Base-by-base conservation (phyloP, 2,113 vertebrate species). In the Lepus americanus region DNA sequence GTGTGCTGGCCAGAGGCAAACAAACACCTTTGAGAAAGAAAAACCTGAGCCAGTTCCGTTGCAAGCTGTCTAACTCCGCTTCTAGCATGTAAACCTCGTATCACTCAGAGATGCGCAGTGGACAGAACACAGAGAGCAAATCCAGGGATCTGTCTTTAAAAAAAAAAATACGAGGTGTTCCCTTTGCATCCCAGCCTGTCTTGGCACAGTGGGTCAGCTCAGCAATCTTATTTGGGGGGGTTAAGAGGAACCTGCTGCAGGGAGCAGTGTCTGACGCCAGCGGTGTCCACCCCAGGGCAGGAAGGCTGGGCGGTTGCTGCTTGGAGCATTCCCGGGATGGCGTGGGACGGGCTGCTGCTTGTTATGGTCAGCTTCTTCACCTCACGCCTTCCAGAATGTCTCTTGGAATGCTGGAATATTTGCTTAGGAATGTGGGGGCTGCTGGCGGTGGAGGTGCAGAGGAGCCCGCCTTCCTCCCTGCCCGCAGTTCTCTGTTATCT, bases 321-420 rank as follows among this genome's bases (percentile, higher is more conserved):
- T 90, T 49, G n/a, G 49, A 87, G 33, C 76, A 39, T 51, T 22
- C 76, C 83, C 14, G 44, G 90, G 93, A 82, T 72, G 86, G 69
- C 39, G 19, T 93, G 81, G 93, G 91, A n/a, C 51, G 94, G 79
- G 27, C 67, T 89, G 81, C 81, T 89, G 9, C 92, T 27, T 92
- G 94, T 89, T 85, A 95, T 55, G 33, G 80, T 72, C 73, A 0
- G 0, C 67, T 95, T 94, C 36, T 20, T 96, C 96, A 87, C 90
- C 96, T 96, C 63, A 22, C 80, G 88, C 94, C 95, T 14, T 94
- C 94, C 81, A 87, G 22, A 0, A 0, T 11, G 39, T 19, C 53
- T 74, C 27, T 69, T n/a, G 9, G 1, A 55, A n/a, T 23, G 27
- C 23, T 33, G 22, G 14, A 12, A 3, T 12, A 22, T 31, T 23